A percentile compares a stretch with the other conserved stretches of the same genome.
Evolutionary conservation across 2,888 invertebrate genomes (phyloP).

Genomic region (Cheilosia vulpina): DNA sequence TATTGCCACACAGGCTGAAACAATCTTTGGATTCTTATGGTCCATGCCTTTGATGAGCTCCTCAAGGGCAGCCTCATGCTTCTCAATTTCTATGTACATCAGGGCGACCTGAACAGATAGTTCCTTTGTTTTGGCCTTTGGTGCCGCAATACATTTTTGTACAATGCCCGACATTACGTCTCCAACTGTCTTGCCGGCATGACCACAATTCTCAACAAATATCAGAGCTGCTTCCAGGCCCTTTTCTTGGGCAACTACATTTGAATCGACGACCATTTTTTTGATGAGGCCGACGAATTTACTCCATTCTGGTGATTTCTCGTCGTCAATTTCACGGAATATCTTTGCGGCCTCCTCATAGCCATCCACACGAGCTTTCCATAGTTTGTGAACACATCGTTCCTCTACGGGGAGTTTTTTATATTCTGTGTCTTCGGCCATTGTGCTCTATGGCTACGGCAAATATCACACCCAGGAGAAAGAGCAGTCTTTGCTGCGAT

Average conservation of each 20-base stretch:
- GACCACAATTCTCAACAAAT: constrained; percentile 95
- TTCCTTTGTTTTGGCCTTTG: constrained; percentile 95
- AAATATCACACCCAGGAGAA: constrained; percentile 16
- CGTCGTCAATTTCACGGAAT: constrained; percentile 94
- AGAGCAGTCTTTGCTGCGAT: constrained; percentile 29
- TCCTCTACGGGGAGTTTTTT: constrained; percentile 95
- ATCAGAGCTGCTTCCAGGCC: constrained; percentile 95
- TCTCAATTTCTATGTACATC: constrained; percentile 98
- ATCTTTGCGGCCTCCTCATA: constrained; percentile 96
- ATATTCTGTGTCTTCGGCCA: constrained; percentile 95
- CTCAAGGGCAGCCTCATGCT: constrained; percentile 94
- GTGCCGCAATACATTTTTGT: constrained; percentile 95
- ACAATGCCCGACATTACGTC: constrained; percentile 96
- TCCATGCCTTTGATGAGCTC: constrained; percentile 97
- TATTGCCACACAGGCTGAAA: constrained; percentile 91
- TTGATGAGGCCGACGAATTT: constrained; percentile 95
- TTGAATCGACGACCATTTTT: constrained; percentile 96
- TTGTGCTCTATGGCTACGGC: constrained; percentile 79
- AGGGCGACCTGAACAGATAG: constrained; percentile 94
- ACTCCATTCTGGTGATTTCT: constrained; percentile 96
- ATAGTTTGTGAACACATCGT: constrained; percentile 95
- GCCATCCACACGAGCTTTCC: constrained; percentile 97
- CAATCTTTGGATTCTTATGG: constrained; percentile 98
- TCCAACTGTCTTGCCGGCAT: constrained; percentile 93
- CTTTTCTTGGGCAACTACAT: constrained; percentile 98